These are phyloP conservation scores for Drosophila micromelanica DNA, from an alignment of 1,140 invertebrate genomes.

Conservation along the genomic window DNA sequence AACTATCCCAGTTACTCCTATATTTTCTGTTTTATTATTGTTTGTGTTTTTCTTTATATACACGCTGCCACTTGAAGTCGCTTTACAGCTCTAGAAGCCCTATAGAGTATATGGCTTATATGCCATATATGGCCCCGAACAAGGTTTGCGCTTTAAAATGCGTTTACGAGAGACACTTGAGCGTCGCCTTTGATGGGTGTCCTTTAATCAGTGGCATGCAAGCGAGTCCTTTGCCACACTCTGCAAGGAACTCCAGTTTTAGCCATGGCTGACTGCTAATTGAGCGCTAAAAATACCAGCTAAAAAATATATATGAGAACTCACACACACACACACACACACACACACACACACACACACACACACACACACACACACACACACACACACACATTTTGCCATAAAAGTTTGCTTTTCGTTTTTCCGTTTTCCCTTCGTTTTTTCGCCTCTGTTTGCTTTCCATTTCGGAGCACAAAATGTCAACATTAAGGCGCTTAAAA, in stretches of 20 bases:
- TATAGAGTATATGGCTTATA: constrained; percentile 20
- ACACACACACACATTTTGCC: background rate
- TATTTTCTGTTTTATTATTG: background rate
- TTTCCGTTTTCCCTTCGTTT: background rate
- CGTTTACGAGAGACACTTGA: constrained; percentile 44
- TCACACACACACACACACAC: background rate
- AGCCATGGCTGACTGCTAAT: constrained; percentile 21
- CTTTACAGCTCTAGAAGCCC: constrained; percentile 43
- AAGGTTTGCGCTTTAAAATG: constrained; percentile 45
- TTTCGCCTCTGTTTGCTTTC: constrained; percentile 18
- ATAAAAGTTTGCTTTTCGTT: background rate
- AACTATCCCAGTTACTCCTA: no score
- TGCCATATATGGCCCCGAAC: constrained; percentile 19
- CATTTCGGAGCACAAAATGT: constrained; percentile 16
- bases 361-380: background rate
- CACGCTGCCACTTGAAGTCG: constrained; percentile 24
- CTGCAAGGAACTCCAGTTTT: background rate
- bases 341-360: background rate
- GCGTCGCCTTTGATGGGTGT: constrained; percentile 38
- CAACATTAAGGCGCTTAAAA: constrained; percentile 1
- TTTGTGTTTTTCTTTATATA: constrained; percentile 11
- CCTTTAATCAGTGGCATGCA: constrained; percentile 36
- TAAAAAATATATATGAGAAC: background rate
- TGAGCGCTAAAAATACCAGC: constrained; percentile 24
- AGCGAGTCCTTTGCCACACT: background rate